These are phyloP conservation scores for Astur gentilis DNA, from an alignment of 2,113 vertebrate genomes.

Conservation along the genomic window DNA sequence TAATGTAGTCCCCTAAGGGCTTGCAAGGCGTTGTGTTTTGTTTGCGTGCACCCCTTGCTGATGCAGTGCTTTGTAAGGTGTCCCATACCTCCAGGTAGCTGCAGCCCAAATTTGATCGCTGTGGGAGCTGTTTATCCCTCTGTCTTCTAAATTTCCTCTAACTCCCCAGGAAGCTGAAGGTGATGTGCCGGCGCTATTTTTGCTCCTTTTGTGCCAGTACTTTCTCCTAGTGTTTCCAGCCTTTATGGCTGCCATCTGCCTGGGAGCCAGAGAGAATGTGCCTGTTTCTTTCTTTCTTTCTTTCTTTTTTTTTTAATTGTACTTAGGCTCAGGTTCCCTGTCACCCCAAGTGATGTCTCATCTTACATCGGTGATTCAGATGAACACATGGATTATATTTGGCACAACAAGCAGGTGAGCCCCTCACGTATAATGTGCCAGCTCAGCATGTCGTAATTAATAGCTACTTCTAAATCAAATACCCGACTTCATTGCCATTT, in stretches of 20 bases:
- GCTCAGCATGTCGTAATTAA: neutral
- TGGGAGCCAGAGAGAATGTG: neutral
- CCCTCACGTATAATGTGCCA: neutral
- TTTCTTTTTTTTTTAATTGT: rapidly evolving
- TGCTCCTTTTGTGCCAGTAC: neutral
- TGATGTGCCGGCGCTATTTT: neutral
- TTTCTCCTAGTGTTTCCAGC: neutral
- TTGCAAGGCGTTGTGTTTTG: neutral
- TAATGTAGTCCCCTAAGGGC: neutral
- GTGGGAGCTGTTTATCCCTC: neutral
- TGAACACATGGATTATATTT: neutral
- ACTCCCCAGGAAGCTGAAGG: neutral
- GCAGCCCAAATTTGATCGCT: neutral
- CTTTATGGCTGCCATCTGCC: neutral
- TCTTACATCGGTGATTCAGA: neutral
- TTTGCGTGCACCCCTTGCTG: neutral
- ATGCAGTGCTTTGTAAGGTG: neutral
- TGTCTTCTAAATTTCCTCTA: neutral
- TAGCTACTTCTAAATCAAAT: neutral
- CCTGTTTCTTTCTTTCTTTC: neutral
- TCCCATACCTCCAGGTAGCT: neutral
- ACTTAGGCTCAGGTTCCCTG: neutral
- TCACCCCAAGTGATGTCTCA: neutral
- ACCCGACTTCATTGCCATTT: neutral
- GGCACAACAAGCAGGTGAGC: neutral